Evolutionary conservation across 2,797 vertebrate species (phyloP).

Genomic region (Trichosurus vulpecula): DNA sequence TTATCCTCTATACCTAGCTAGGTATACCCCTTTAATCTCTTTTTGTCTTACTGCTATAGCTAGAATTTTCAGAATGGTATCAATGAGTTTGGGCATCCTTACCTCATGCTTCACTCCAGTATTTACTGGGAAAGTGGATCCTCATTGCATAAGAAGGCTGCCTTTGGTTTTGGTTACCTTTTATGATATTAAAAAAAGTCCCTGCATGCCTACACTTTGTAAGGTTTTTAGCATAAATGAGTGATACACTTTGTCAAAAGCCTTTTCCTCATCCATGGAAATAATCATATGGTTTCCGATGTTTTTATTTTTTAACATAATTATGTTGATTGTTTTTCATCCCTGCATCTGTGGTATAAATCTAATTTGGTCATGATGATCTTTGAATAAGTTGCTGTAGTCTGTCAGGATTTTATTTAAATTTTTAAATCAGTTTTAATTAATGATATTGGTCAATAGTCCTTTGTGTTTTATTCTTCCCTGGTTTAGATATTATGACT

Average conservation of each 20-base stretch:
- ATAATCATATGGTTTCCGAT: background rate
- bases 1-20: background rate
- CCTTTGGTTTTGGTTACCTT: background rate
- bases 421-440: background rate
- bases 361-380: background rate
- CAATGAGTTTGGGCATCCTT: background rate
- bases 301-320: background rate
- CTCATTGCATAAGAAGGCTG: background rate
- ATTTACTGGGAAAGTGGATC: background rate
- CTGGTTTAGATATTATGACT: background rate
- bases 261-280: background rate
- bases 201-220: background rate
- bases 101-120: background rate
- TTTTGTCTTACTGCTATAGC: background rate
- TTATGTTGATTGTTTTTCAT: background rate
- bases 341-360: background rate
- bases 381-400: background rate
- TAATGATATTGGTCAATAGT: background rate
- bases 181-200: background rate
- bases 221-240: background rate
- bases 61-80: background rate
- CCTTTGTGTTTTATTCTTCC: background rate
- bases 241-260: background rate
- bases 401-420: background rate
- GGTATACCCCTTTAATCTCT: background rate